These are phyloP conservation scores for Paralvinella palmiformis DNA, from an alignment of 1,140 invertebrate species.

Conservation along the genomic window DNA sequence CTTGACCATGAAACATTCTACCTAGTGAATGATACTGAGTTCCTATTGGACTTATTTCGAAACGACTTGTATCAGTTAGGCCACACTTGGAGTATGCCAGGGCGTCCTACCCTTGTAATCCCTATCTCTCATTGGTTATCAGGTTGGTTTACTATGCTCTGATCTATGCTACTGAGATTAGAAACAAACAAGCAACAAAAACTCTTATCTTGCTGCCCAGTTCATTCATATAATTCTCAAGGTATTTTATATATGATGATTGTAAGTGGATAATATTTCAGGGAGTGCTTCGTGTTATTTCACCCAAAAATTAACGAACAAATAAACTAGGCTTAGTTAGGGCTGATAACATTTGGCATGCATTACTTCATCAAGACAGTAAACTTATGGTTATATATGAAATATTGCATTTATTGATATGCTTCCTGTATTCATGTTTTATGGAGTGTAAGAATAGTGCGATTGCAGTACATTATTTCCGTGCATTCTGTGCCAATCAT, in stretches of 20 bases:
- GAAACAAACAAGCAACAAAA: neutral
- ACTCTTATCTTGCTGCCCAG: neutral
- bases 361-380: too few relatives aligned
- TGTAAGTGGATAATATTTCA: neutral
- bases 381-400: too few relatives aligned
- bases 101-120: conserved; percentile 42
- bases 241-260: neutral
- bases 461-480: too few relatives aligned
- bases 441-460: too few relatives aligned
- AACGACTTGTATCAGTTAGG: conserved; percentile 44
- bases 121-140: conserved; percentile 3
- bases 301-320: neutral
- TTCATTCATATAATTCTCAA: neutral
- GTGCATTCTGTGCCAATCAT: too few relatives aligned
- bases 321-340: too few relatives aligned
- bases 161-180: neutral
- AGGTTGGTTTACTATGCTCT: neutral
- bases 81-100: conserved; percentile 53
- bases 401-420: too few relatives aligned
- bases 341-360: too few relatives aligned
- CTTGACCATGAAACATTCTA: conserved; percentile 45
- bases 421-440: too few relatives aligned
- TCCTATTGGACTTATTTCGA: conserved; percentile 40
- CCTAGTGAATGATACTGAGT: conserved; percentile 41
- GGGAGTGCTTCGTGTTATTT: neutral